Evolutionary conservation across 2,797 vertebrate genomes (phyloP).

Genomic region (Chelidonichthys spinosus): DNA sequence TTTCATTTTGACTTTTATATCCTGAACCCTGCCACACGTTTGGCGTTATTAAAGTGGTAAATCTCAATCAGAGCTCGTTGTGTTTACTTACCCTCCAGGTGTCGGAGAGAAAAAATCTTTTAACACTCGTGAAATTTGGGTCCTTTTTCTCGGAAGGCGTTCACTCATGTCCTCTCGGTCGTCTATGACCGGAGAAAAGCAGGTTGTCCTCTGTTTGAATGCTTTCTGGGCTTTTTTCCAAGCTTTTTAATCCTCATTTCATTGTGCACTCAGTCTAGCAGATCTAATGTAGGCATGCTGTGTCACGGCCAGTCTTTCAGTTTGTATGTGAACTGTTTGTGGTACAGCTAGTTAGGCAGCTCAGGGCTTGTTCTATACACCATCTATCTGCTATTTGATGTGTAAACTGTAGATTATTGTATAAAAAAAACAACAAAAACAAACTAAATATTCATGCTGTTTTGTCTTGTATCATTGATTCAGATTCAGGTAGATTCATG

Average conservation of each 20-base stretch:
- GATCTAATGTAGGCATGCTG: conserved; percentile 73
- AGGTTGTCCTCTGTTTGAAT: conserved; percentile 67
- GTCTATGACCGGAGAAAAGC: conserved; percentile 55
- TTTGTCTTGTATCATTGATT: neutral
- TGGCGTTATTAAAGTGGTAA: conserved; percentile 50
- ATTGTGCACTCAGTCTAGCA: conserved; percentile 78
- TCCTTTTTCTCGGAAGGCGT: conserved; percentile 19
- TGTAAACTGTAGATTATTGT: conserved; percentile 13
- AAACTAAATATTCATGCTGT: neutral
- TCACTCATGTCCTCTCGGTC: conserved; percentile 44
- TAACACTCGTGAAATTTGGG: conserved; percentile 38
- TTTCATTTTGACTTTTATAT: conserved; percentile 38
- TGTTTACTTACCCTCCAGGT: conserved; percentile 50
- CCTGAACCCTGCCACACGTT: conserved; percentile 19
- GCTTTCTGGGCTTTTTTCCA: conserved; percentile 77
- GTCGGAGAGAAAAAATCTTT: conserved; percentile 12
- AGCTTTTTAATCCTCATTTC: conserved; percentile 80
- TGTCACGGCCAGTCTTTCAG: conserved; percentile 54
- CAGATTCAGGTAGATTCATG: neutral
- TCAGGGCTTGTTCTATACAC: conserved; percentile 10
- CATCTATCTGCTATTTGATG: conserved; percentile 18
- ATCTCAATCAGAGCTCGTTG: conserved; percentile 55
- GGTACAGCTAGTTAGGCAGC: conserved; percentile 52
- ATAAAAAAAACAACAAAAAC: neutral
- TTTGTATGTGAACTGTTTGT: conserved; percentile 54